These are phyloP conservation scores for Cephus runcator DNA, from an alignment of 2,888 invertebrate species.

Conservation along the genomic window DNA sequence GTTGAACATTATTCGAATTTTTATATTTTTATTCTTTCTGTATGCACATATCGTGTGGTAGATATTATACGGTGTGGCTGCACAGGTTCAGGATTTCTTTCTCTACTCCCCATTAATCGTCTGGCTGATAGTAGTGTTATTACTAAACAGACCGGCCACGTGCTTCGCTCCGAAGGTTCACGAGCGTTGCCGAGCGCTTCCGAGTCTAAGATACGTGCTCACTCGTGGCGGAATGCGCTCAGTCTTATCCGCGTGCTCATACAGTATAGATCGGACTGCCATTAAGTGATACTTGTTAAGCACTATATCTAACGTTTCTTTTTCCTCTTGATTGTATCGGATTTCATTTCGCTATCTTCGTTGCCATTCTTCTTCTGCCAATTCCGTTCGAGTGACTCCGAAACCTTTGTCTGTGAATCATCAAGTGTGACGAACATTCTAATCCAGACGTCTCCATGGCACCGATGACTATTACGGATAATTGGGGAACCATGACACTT, in stretches of 20 bases:
- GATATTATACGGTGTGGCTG: neutral
- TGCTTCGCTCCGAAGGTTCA: slow-evolving; percentile 38
- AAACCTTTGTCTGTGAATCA: neutral
- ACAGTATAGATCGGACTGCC: slow-evolving; percentile 10
- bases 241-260: slow-evolving; percentile 58
- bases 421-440: neutral
- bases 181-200: slow-evolving; percentile 37
- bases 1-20: neutral
- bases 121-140: neutral
- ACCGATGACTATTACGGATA: neutral
- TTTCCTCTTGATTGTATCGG: neutral
- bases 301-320: neutral
- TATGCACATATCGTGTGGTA: neutral
- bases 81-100: neutral
- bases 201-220: slow-evolving; percentile 46
- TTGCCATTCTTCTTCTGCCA: neutral
- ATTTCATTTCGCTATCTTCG: neutral
- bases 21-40: neutral
- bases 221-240: slow-evolving; percentile 56
- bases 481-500: neutral
- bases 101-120: neutral
- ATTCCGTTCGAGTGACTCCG: neutral
- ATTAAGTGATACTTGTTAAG: neutral
- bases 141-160: slow-evolving; percentile 37
- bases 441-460: neutral